A percentile compares a stretch with the other conserved stretches of the same genome.
Evolutionary conservation across 2,113 vertebrate genomes (phyloP).

Genomic region (Vombatus ursinus): DNA sequence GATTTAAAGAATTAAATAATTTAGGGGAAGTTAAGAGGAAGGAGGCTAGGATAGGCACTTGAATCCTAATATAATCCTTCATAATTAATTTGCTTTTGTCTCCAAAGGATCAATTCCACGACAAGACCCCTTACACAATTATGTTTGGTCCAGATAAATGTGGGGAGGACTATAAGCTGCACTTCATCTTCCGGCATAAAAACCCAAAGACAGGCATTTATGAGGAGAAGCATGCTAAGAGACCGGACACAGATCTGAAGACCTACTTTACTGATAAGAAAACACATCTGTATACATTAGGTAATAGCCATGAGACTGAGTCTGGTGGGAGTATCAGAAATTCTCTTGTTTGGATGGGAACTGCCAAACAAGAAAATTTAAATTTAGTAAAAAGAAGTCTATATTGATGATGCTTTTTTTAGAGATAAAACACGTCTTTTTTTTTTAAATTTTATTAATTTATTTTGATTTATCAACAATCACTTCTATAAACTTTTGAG

Average conservation of each 20-base stretch:
- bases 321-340: not conserved
- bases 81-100: conserved; percentile 54
- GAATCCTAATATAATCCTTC: conserved; percentile 33
- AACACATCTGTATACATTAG: conserved; percentile 95
- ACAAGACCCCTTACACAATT: conserved; percentile 97
- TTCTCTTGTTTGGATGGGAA: not conserved
- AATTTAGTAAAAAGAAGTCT: not conserved
- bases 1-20: not conserved
- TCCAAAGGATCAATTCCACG: conserved; percentile 94
- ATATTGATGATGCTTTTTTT: not conserved
- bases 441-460: too few relatives aligned
- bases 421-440: not conserved
- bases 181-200: conserved; percentile 99
- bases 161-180: conserved; percentile 98
- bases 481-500: too few relatives aligned
- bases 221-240: conserved; percentile 98
- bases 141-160: conserved; percentile 99
- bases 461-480: too few relatives aligned
- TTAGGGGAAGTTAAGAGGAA: not conserved
- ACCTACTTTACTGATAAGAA: conserved; percentile 98
- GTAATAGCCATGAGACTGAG: conserved; percentile 76
- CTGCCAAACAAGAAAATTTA: not conserved
- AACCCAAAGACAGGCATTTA: conserved; percentile 95
- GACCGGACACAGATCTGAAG: conserved; percentile 94
- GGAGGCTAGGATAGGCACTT: not conserved